phyloP scores from a whole-genome alignment of 2,797 vertebrate genomes.

The Coluber constrictor region DNA sequence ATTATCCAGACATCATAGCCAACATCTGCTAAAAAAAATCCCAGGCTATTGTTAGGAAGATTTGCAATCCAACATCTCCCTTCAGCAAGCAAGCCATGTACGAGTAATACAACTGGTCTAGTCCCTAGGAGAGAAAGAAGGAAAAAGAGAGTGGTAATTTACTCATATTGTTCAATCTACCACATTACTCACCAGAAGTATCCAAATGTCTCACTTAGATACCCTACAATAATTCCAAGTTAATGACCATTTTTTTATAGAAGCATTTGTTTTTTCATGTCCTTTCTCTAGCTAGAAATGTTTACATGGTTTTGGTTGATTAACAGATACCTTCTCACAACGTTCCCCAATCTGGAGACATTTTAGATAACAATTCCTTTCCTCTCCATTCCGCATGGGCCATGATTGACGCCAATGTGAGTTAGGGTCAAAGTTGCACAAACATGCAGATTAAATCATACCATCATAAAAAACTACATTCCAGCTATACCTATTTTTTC shows the following conservation, averaged over 20 bases:
- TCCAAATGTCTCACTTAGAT: neutral
- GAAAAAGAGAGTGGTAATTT: neutral
- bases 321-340: no score
- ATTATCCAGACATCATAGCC: conserved; percentile 68
- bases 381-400: no score
- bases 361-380: no score
- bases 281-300: no score
- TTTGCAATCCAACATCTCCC: conserved; percentile 64
- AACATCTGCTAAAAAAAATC: conserved; percentile 79
- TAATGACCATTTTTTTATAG: no score
- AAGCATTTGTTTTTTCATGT: no score
- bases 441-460: no score
- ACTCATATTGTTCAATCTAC: neutral
- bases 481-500: conserved; percentile 28
- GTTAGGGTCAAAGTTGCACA: no score
- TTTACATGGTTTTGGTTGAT: no score
- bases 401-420: no score
- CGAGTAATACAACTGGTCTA: conserved; percentile 52
- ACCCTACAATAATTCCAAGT: no score
- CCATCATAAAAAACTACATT: neutral
- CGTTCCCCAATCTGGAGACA: no score
- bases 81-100: conserved; percentile 56
- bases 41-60: conserved; percentile 63
- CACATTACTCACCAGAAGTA: neutral
- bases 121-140: conserved; percentile 41